phyloP scores from a whole-genome alignment of 2,797 vertebrate genomes.

The Micromesistius poutassou region DNA sequence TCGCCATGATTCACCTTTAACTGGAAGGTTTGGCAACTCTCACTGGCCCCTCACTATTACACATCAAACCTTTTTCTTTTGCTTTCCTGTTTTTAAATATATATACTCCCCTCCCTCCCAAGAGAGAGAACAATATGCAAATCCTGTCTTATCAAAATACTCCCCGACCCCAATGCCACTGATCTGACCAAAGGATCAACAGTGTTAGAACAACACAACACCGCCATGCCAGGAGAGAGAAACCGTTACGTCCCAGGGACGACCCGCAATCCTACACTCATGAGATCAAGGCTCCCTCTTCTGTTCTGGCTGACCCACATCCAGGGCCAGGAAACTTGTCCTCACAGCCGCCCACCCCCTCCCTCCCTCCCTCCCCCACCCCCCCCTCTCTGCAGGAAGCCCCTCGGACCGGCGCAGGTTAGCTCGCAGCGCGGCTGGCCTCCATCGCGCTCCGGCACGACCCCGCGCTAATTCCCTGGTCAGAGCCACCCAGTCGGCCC shows the following conservation, averaged over 20 bases:
- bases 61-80: slow-evolving; percentile 8
- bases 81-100: slow-evolving; percentile 2
- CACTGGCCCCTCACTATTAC: slow-evolving; percentile 3
- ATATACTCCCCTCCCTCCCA: background rate
- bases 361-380: background rate
- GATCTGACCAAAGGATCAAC: slow-evolving; percentile 37
- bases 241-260: slow-evolving; percentile 22
- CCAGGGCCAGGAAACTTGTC: slow-evolving; percentile 81
- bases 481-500: slow-evolving; percentile 69
- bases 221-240: slow-evolving; percentile 29
- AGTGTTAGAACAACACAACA: slow-evolving; percentile 32
- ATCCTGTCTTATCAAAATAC: background rate
- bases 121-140: background rate
- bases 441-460: slow-evolving; percentile 57
- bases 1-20: background rate
- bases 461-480: slow-evolving; percentile 64
- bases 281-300: slow-evolving; percentile 71
- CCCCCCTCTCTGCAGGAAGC: slow-evolving; percentile 51
- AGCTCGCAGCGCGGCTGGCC: slow-evolving; percentile 43
- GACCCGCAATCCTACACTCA: slow-evolving; percentile 32
- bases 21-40: background rate
- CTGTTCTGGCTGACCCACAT: slow-evolving; percentile 73
- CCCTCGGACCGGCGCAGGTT: slow-evolving; percentile 84
- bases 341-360: slow-evolving; percentile 71
- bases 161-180: background rate